A percentile compares a stretch with the other conserved stretches of the same genome.
These are phyloP conservation scores for Xylocampa areola DNA, from an alignment of 2,888 invertebrate species.

Conservation along the genomic window DNA sequence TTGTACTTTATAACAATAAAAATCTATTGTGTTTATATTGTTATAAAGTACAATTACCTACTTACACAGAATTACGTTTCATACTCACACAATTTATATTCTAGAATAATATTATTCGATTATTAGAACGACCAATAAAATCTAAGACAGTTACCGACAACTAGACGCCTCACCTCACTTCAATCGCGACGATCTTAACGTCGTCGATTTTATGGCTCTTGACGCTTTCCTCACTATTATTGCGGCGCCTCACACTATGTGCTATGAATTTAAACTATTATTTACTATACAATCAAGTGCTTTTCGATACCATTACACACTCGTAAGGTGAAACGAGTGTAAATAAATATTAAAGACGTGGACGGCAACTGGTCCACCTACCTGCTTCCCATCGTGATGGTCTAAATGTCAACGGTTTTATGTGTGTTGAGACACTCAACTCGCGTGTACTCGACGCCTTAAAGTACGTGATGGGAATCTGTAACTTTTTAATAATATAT, in stretches of 20 bases:
- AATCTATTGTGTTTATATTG: too few species aligned
- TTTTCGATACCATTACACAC: conserved; percentile 36
- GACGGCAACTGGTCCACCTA: conserved; percentile 46
- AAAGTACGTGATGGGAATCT: conserved; percentile 40
- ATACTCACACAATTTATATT: too few species aligned
- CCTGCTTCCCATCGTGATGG: conserved; percentile 55
- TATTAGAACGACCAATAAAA: too few species aligned
- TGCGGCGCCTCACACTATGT: conserved; percentile 40
- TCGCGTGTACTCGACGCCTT: conserved; percentile 32
- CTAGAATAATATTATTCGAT: too few species aligned
- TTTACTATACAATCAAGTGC: conserved; percentile 10
- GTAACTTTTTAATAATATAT: conserved; percentile 3
- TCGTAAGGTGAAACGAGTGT: conserved; percentile 44
- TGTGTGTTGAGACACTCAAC: conserved; percentile 44
- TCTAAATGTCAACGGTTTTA: conserved; percentile 65
- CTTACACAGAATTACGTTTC: too few species aligned
- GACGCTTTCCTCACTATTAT: conserved; percentile 41
- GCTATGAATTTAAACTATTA: conserved; percentile 51
- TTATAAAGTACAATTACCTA: too few species aligned
- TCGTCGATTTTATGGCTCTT: conserved; percentile 33
- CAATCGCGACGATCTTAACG: conserved; percentile 23
- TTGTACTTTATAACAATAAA: too few species aligned
- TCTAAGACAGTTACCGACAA: conserved; percentile 8
- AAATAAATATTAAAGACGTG: conserved; percentile 36
- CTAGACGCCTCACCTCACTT: conserved; percentile 8